Evolutionary conservation across 2,797 vertebrate genomes (phyloP).

Genomic region (Hipposideros larvatus): DNA sequence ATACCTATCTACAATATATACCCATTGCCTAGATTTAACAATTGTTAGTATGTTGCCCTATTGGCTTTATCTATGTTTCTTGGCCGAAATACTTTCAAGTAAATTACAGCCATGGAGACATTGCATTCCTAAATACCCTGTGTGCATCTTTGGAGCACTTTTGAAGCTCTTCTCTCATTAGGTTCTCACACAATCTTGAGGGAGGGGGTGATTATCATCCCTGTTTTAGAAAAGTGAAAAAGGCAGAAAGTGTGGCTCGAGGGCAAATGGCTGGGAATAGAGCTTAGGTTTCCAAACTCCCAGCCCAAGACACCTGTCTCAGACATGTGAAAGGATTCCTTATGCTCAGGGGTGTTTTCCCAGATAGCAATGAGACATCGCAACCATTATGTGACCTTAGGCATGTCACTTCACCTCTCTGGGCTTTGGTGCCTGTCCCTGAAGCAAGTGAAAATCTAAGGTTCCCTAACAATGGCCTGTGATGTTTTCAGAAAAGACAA

Average conservation of each 20-base stretch:
- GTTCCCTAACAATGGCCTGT: not conserved
- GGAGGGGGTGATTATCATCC: not conserved
- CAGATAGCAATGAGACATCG: not conserved
- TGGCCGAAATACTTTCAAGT: constrained; percentile 31
- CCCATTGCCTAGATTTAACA: not conserved
- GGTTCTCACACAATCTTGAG: not conserved
- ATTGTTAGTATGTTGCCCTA: not conserved
- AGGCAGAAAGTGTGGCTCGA: not conserved
- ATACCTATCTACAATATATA: not conserved
- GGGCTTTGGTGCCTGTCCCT: not conserved
- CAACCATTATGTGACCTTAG: not conserved
- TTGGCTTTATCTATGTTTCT: constrained; percentile 49
- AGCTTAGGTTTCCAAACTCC: not conserved
- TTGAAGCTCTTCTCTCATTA: not conserved
- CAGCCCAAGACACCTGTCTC: not conserved
- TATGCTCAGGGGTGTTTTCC: not conserved
- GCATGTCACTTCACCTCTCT: not conserved
- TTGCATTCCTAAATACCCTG: not conserved
- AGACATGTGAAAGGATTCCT: not conserved
- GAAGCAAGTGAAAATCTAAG: not conserved
- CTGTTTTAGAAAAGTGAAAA: not conserved
- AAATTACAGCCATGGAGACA: not conserved
- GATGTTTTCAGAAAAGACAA: not conserved
- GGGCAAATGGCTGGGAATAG: not conserved
- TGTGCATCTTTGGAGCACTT: not conserved